Base-by-base conservation (phyloP, 1,140 invertebrate genomes). In the Centruroides sculpturatus region DNA sequence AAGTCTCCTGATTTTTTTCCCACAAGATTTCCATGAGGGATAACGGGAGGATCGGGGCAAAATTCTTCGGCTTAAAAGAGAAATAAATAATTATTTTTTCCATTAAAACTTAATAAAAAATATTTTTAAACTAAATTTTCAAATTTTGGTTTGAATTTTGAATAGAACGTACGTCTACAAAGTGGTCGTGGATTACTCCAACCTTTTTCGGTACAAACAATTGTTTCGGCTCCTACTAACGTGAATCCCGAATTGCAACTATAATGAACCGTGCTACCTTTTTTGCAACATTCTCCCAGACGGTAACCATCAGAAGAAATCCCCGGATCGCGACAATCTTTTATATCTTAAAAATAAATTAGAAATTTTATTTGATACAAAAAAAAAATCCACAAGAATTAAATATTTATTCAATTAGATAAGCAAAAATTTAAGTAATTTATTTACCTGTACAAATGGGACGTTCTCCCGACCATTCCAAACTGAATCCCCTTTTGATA, bases 1-100 rank as follows among this genome's bases (percentile, higher is more conserved):
- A 52, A 63, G 48, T 63, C 62, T 5, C 58, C 62, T 46, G 52
- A 13, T 41, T 57, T 63, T 1, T 59, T 46, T 0, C 62, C 62
- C 11, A 34, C 10, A 3, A 53, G n/a, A 7, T 53, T 35, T 11
- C 62, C 62, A 34, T 63, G 54, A 10, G 54, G 34, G 48, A 63
- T 60, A 3, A 10, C 0, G n/a, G 54, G 62, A 9, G 61, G 61
- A 5, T 7, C 50, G 10, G 50, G 50, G 3, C 50, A 51, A 51
- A 51, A n/a, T 13, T 34, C 12, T 51, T 13, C 23, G 3, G 50
- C 12, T 34, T 6, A 7, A 51, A 51, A 51, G n/a, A 34, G 1
- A 48, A 23, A 5, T 8, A 41, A 41, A 41, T 6, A 41, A 41
- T 41, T 41, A 41, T 6, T 41, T 41, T n/a, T 41, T 0, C 5